phyloP scores from a whole-genome alignment of 2,888 invertebrate species.

The Lepidocyrtoides sp. region DNA sequence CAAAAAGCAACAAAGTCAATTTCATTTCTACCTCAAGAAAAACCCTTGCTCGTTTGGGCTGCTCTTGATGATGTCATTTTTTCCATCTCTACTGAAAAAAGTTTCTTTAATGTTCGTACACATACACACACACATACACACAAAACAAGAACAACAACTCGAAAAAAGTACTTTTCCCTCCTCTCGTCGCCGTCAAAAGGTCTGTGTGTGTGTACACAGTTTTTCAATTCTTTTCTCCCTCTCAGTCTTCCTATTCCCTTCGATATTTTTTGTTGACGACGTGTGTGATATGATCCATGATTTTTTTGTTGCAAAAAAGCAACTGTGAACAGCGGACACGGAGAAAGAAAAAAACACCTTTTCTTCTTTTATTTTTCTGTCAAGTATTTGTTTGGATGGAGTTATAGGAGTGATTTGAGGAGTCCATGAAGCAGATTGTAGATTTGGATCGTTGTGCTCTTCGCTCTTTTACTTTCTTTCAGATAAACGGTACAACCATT shows the following conservation, averaged over 20 bases:
- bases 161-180: slow-evolving; percentile 36
- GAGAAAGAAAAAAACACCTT: slow-evolving; percentile 8
- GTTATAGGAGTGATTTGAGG: neutral
- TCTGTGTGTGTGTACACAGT: slow-evolving; percentile 18
- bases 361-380: neutral
- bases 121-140: too few species aligned
- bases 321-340: slow-evolving; percentile 21
- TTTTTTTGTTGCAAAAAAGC: neutral
- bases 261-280: slow-evolving; percentile 38
- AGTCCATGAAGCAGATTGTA: slow-evolving; percentile 40
- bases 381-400: slow-evolving; percentile 5
- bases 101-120: slow-evolving; percentile 16
- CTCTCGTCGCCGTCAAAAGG: neutral
- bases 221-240: slow-evolving; percentile 32
- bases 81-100: slow-evolving; percentile 9
- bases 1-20: neutral
- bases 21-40: slow-evolving; percentile 23
- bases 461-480: neutral
- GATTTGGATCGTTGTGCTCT: neutral
- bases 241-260: slow-evolving; percentile 14
- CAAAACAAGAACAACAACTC: slow-evolving; percentile 46
- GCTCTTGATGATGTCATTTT: slow-evolving; percentile 37
- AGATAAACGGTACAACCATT: neutral
- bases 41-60: neutral
- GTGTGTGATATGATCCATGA: slow-evolving; percentile 58